Conservation (phyloP, 2,113 vertebrate species). For the Myanophis thanlyinensis region DNA sequence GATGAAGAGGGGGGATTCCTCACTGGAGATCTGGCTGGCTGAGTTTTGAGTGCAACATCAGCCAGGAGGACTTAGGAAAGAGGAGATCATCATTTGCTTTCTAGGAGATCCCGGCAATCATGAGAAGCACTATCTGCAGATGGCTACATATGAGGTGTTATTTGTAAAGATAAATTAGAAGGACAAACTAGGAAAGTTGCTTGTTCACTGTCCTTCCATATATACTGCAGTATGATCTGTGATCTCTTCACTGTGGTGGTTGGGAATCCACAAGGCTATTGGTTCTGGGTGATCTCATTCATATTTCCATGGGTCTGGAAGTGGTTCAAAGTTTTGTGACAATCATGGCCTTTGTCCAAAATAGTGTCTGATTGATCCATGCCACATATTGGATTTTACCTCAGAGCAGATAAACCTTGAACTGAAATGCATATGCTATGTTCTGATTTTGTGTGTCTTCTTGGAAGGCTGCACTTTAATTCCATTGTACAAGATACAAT, state of each 20-base stretch:
- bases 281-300: neutral
- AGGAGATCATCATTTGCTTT: neutral
- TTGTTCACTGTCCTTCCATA: neutral
- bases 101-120: neutral
- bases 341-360: neutral
- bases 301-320: neutral
- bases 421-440: neutral
- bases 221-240: neutral
- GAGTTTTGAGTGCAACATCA: neutral
- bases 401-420: neutral
- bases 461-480: neutral
- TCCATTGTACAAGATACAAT: too few relatives aligned
- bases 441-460: neutral
- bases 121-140: neutral
- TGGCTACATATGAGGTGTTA: neutral
- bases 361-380: neutral
- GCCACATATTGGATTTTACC: neutral
- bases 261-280: neutral
- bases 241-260: neutral
- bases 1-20: neutral
- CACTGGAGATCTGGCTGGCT: neutral
- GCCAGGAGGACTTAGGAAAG: neutral
- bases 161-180: neutral
- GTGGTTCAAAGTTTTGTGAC: neutral
- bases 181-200: neutral